Percentiles rank a stretch among this genome's conserved stretches.
These are phyloP conservation scores for Syrphus vitripennis DNA, from an alignment of 2,888 invertebrate genomes.

Conservation along the genomic window DNA sequence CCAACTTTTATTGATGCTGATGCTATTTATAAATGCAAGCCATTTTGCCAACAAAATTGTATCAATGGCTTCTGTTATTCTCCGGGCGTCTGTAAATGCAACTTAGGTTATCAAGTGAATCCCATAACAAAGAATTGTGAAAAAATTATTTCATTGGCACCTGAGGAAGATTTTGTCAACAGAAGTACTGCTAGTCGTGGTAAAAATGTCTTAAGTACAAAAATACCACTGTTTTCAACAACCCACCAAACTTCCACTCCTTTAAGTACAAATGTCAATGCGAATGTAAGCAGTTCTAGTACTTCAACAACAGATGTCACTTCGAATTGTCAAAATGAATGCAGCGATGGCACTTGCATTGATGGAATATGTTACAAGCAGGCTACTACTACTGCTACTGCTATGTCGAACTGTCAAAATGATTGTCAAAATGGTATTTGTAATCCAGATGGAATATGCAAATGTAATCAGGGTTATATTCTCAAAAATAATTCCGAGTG, in stretches of 20 bases:
- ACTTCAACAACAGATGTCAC: background rate
- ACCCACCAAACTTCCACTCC: no score
- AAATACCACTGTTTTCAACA: background rate
- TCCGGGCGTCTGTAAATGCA: slow-evolving; percentile 77
- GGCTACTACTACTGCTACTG: background rate
- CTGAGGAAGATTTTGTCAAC: slow-evolving; percentile 11
- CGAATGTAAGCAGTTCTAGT: background rate
- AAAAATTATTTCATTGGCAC: background rate
- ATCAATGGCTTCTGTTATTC: no score
- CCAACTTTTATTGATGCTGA: no score
- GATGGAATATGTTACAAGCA: background rate
- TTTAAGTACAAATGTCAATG: background rate
- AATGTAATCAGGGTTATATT: slow-evolving; percentile 76
- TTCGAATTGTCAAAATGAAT: background rate
- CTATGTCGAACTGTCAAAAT: background rate
- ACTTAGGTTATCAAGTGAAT: slow-evolving; percentile 75
- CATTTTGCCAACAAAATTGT: no score
- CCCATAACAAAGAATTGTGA: slow-evolving; percentile 73
- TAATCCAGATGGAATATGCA: slow-evolving; percentile 79
- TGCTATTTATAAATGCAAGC: no score
- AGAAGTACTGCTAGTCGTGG: no score
- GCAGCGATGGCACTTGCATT: background rate
- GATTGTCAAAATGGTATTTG: slow-evolving; percentile 80
- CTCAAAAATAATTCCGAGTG: slow-evolving; percentile 75
- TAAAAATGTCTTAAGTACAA: background rate